These are phyloP conservation scores for Temnothorax ravouxi DNA, from an alignment of 2,888 invertebrate species.

Conservation along the genomic window DNA sequence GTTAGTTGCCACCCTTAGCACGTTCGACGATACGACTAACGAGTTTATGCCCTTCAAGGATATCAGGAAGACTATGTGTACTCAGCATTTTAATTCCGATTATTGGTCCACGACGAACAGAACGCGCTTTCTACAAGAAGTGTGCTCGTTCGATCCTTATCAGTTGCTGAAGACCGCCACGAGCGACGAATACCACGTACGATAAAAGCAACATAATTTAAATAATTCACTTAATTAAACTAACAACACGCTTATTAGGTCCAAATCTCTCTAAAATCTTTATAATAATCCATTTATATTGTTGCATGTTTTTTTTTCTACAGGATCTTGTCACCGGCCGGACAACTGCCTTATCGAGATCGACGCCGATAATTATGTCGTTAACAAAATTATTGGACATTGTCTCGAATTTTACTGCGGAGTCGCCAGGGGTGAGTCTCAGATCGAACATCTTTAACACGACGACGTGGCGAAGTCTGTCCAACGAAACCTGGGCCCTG, in stretches of 20 bases:
- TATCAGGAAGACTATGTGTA: conserved; percentile 75
- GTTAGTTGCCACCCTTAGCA: conserved; percentile 72
- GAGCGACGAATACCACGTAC: conserved; percentile 77
- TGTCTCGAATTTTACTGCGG: conserved; percentile 58
- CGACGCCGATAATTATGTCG: conserved; percentile 72
- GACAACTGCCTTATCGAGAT: conserved; percentile 49
- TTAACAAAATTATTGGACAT: conserved; percentile 73
- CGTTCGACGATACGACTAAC: conserved; percentile 58
- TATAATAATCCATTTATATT: background rate
- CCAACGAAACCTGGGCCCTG: conserved; percentile 74
- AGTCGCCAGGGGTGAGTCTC: conserved; percentile 64
- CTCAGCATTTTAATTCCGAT: conserved; percentile 68
- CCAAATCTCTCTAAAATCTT: background rate
- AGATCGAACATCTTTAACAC: conserved; percentile 78
- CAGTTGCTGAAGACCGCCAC: conserved; percentile 79
- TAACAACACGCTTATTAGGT: background rate
- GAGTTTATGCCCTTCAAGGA: conserved; percentile 63
- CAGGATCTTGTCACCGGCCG: conserved; percentile 68
- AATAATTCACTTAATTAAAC: background rate
- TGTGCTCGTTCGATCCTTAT: conserved; percentile 81
- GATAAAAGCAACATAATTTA: background rate
- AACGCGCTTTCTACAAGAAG: conserved; percentile 75
- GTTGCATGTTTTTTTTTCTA: conserved; percentile 1
- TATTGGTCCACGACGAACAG: conserved; percentile 76
- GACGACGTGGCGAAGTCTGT: conserved; percentile 78